These are phyloP conservation scores for Andrena bicolor DNA, from an alignment of 2,888 invertebrate genomes.

Conservation along the genomic window DNA sequence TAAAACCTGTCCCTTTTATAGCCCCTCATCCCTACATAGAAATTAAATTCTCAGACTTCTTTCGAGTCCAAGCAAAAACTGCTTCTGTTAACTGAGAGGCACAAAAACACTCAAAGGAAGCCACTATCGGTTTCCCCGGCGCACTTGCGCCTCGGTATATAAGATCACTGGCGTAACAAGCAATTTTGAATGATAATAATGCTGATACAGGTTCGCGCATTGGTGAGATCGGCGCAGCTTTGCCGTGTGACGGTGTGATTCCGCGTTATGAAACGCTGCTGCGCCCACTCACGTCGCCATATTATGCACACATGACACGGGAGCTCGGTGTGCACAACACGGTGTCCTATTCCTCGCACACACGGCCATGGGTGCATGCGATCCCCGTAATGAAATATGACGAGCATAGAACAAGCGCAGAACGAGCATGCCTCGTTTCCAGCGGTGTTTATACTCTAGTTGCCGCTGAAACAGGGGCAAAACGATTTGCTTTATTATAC, in stretches of 20 bases:
- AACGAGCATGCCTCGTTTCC: background rate
- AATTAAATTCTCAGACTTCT: too few relatives aligned
- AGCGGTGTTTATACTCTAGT: constrained; percentile 12
- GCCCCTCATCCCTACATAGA: too few relatives aligned
- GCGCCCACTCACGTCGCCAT: constrained; percentile 38
- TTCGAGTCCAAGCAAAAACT: too few relatives aligned
- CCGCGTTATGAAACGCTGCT: constrained; percentile 54
- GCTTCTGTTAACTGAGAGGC: background rate
- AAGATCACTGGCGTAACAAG: constrained; percentile 48
- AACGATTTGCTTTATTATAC: constrained; percentile 30
- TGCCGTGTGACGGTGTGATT: constrained; percentile 56
- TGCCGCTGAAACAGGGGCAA: constrained; percentile 12
- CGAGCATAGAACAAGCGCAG: constrained; percentile 34
- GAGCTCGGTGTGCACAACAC: constrained; percentile 9
- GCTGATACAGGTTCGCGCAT: constrained; percentile 48
- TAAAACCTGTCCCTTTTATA: too few relatives aligned
- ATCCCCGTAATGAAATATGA: constrained; percentile 49
- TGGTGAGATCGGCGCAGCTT: constrained; percentile 50
- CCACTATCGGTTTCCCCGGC: constrained; percentile 50
- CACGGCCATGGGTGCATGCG: background rate
- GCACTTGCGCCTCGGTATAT: constrained; percentile 34
- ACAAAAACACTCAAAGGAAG: constrained; percentile 47
- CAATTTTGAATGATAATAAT: constrained; percentile 70
- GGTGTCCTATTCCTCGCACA: constrained; percentile 5
- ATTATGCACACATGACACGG: constrained; percentile 61